These are phyloP conservation scores for Platichthys flesus DNA, from an alignment of 2,113 vertebrate genomes.

Conservation along the genomic window DNA sequence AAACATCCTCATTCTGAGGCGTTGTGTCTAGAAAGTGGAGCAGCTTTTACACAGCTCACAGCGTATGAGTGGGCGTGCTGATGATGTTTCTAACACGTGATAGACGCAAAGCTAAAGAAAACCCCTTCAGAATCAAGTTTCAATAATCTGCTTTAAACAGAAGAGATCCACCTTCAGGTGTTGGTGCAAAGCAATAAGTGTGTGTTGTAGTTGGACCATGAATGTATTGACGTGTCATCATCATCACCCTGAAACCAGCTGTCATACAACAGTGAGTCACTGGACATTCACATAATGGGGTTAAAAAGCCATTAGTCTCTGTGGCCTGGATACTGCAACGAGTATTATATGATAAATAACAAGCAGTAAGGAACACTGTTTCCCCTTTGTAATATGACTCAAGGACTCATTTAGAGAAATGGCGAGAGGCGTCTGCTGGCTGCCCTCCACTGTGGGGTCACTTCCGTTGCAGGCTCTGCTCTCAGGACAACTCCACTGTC, in stretches of 20 bases:
- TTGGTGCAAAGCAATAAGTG: background rate
- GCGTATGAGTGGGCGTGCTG: too few species aligned
- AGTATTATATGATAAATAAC: conserved; percentile 65
- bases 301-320: conserved; percentile 36
- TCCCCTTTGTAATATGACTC: conserved; percentile 69
- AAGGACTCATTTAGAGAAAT: conserved; percentile 76
- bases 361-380: conserved; percentile 69
- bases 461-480: too few species aligned
- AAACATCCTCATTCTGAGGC: background rate
- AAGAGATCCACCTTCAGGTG: conserved; percentile 17
- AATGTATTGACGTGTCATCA: conserved; percentile 46
- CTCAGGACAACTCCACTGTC: too few species aligned
- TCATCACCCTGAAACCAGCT: conserved; percentile 39
- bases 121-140: background rate
- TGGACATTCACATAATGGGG: conserved; percentile 42
- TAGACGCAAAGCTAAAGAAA: too few species aligned
- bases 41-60: too few species aligned
- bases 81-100: too few species aligned
- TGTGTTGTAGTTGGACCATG: conserved; percentile 12
- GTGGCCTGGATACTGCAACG: conserved; percentile 56
- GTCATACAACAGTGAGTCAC: conserved; percentile 36
- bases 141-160: conserved; percentile 9
- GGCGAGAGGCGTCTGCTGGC: conserved; percentile 29
- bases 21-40: background rate
- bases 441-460: too few species aligned